A percentile compares a stretch with the other conserved stretches of the same genome.
Conservation (phyloP, 2,797 vertebrate species). For the Florisuga fusca region DNA sequence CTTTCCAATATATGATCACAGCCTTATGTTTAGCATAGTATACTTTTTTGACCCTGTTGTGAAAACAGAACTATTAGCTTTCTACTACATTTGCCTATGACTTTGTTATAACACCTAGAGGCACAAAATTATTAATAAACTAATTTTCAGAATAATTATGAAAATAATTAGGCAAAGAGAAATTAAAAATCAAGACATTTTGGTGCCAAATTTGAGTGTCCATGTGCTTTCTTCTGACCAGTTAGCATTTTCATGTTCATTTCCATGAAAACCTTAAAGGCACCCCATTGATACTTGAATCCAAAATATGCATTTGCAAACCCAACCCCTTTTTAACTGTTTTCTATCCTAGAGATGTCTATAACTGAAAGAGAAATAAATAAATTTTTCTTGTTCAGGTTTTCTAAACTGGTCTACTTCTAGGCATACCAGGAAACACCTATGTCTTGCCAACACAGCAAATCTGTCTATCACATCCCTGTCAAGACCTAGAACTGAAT, state of each 20-base stretch:
- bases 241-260: neutral
- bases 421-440: neutral
- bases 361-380: neutral
- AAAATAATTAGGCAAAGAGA: neutral
- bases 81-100: neutral
- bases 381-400: neutral
- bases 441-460: fast-evolving
- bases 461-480: neutral
- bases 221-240: neutral
- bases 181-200: neutral
- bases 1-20: neutral
- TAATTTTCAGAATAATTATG: neutral
- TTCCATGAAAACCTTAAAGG: neutral
- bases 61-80: neutral
- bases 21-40: neutral
- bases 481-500: neutral
- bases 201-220: neutral
- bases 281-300: neutral
- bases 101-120: neutral
- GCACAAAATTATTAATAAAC: neutral
- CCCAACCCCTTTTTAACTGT: neutral
- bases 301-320: neutral
- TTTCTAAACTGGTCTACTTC: neutral
- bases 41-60: neutral
- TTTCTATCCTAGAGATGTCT: neutral